Evolutionary conservation across 2,888 invertebrate genomes (phyloP).

Genomic region (Zhuqinia jingwanae): DNA sequence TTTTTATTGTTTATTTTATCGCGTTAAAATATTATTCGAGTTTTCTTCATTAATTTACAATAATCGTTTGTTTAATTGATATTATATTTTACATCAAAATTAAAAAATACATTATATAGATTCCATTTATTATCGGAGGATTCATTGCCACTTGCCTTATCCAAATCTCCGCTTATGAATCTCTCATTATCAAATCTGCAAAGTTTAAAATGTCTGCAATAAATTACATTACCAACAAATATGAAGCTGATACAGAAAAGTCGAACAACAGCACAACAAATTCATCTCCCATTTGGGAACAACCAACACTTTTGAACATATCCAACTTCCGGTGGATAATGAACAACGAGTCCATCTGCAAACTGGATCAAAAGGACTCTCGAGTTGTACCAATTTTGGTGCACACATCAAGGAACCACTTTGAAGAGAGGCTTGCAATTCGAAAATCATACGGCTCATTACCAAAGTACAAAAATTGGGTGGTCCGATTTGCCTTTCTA

Average conservation of each 20-base stretch:
- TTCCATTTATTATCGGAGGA: background rate
- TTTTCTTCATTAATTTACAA: too few relatives aligned
- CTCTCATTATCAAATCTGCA: background rate
- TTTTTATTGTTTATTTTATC: too few relatives aligned
- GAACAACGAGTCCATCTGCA: constrained; percentile 14
- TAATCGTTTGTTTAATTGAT: too few relatives aligned
- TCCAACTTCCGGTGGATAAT: constrained; percentile 36
- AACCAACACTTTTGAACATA: constrained; percentile 13
- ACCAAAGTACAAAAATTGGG: constrained; percentile 21
- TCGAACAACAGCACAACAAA: background rate
- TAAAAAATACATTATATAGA: background rate
- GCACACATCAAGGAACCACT: constrained; percentile 42
- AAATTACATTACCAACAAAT: background rate
- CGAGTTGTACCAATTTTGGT: constrained; percentile 3
- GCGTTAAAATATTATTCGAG: too few relatives aligned
- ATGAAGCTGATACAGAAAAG: too few relatives aligned
- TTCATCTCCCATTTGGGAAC: constrained; percentile 13
- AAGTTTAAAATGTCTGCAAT: background rate
- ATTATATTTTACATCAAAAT: too few relatives aligned
- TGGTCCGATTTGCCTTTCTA: background rate
- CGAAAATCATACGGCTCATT: constrained; percentile 29
- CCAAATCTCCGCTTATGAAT: background rate
- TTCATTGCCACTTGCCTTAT: background rate
- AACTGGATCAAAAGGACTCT: background rate
- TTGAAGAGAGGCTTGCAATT: constrained; percentile 3